These are phyloP conservation scores for Simalia tracyae DNA, from an alignment of 2,797 vertebrate genomes.

Conservation along the genomic window DNA sequence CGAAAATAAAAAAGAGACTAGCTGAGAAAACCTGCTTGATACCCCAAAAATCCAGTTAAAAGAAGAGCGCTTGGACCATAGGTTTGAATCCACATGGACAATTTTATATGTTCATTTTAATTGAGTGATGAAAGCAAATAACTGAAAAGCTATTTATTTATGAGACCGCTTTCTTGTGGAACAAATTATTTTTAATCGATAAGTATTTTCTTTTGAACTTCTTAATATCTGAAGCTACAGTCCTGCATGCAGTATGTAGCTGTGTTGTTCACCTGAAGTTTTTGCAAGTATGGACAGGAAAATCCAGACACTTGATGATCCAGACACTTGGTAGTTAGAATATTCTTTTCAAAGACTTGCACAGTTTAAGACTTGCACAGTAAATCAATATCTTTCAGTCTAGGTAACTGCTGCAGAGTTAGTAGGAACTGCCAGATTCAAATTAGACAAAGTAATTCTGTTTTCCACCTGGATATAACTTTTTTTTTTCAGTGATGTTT, in stretches of 20 bases:
- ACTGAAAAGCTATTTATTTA: background rate
- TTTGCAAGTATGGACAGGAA: background rate
- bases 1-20: background rate
- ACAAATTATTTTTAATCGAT: background rate
- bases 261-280: background rate
- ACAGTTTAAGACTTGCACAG: background rate
- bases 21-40: background rate
- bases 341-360: background rate
- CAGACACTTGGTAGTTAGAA: background rate
- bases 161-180: background rate
- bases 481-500: background rate
- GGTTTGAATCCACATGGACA: background rate
- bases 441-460: background rate
- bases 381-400: background rate
- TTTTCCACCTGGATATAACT: background rate
- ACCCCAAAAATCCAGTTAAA: background rate
- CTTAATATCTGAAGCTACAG: background rate
- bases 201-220: background rate
- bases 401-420: background rate
- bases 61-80: background rate
- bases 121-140: background rate
- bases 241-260: background rate
- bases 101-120: background rate
- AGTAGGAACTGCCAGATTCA: background rate
- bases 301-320: background rate